Percentiles rank a stretch among this genome's conserved stretches.
These are phyloP conservation scores for Pristiophorus japonicus DNA, from an alignment of 2,113 vertebrate genomes.

Conservation along the genomic window DNA sequence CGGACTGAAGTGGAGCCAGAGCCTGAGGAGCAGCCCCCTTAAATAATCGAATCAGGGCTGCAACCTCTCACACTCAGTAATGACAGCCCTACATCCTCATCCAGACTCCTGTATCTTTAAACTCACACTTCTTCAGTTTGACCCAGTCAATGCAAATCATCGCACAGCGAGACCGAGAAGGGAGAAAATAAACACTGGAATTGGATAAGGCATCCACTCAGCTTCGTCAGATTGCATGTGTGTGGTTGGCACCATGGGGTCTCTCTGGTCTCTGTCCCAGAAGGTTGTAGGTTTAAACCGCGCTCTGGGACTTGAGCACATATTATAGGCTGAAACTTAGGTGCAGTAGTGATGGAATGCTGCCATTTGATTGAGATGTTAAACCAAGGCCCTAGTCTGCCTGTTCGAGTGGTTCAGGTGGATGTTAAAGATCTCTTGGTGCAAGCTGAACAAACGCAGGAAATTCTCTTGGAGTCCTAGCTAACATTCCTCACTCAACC, in stretches of 20 bases:
- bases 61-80: not conserved
- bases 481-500: not conserved
- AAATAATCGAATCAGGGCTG: not conserved
- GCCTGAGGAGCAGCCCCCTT: not conserved
- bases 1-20: not conserved
- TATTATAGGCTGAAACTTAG: not conserved
- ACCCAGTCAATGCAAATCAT: not conserved
- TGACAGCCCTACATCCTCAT: not conserved
- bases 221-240: no score
- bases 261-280: not conserved
- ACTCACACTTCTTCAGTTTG: not conserved
- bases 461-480: not conserved
- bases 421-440: not conserved
- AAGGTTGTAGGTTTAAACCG: not conserved
- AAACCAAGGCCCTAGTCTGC: not conserved
- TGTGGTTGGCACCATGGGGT: not conserved
- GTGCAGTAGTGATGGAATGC: not conserved
- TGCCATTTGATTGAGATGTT: not conserved
- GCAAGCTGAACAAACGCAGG: not conserved
- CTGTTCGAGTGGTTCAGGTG: not conserved
- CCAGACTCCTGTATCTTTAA: not conserved
- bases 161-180: not conserved
- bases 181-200: not conserved
- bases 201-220: not conserved
- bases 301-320: not conserved